phyloP scores from a whole-genome alignment of 2,113 vertebrate species.

The Myiopsitta monachus region DNA sequence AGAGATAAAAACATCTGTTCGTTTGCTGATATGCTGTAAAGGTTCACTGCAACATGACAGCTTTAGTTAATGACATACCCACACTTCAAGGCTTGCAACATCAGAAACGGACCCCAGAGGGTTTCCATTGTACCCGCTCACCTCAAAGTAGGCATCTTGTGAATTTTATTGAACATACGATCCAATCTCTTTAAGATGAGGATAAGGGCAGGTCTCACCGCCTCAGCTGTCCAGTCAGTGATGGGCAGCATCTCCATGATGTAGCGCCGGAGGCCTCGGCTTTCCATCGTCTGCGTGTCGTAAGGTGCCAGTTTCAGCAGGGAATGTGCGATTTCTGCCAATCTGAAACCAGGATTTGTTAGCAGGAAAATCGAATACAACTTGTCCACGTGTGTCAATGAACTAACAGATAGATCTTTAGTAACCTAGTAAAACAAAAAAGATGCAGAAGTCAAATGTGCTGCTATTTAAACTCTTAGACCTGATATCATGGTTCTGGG shows the following conservation, averaged over 20 bases:
- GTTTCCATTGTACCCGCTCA: constrained; percentile 74
- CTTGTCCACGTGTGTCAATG: background rate
- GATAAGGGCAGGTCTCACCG: constrained; percentile 95
- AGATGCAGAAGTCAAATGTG: background rate
- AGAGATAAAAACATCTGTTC: constrained; percentile 1
- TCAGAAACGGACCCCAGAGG: constrained; percentile 39
- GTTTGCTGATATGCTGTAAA: background rate
- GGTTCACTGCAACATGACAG: background rate
- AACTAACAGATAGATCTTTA: background rate
- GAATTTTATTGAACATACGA: constrained; percentile 99
- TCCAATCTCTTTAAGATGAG: constrained; percentile 98
- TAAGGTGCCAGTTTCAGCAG: constrained; percentile 96
- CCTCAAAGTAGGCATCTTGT: constrained; percentile 99
- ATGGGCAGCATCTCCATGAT: constrained; percentile 98
- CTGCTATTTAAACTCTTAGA: background rate
- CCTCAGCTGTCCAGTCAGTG: constrained; percentile 95
- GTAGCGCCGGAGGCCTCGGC: constrained; percentile 92
- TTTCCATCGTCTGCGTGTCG: constrained; percentile 98
- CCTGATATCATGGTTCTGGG: background rate
- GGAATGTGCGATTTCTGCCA: constrained; percentile 97
- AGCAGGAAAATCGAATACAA: background rate
- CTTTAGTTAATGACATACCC: constrained; percentile 32
- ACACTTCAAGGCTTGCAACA: constrained; percentile 62
- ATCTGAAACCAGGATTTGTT: constrained; percentile 66
- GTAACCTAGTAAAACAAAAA: background rate